Base-by-base conservation (phyloP, 2,113 vertebrate genomes). In the Anoura caudifer region DNA sequence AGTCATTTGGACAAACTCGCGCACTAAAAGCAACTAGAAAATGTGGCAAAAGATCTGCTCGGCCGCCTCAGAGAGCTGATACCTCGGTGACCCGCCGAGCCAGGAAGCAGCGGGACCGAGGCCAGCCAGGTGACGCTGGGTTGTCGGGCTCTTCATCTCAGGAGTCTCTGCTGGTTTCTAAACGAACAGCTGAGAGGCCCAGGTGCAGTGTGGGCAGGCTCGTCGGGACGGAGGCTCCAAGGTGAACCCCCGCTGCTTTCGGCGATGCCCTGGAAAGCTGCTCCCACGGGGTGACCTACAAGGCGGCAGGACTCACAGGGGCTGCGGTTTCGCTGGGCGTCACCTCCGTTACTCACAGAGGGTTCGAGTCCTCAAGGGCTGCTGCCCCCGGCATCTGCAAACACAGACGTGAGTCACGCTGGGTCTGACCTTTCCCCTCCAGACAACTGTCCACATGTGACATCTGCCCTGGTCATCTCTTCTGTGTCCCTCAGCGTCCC, bases 201-300 rank as follows among this genome's bases (percentile, higher is more conserved):
- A 59, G 47, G 1, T 56, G 47, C 28, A 17, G 5, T 28, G 2
- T 28, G 41, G 22, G 52, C 28, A 73, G 63, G 38, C 9, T 61
- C 33, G 4, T 36, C 9, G 14, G 7, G 7, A 47, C 3, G 47
- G 36, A 89, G 12, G 43, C 22, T n/a, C 14, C n/a, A 17, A 47
- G n/a, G 67, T 36, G 15, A 75, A 16, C 28, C n/a, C 9, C 17
- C 2, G 3, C 10, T 26, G 6, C 43, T 67, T 63, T 45, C 38
- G 33, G 2, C 17, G 36, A 16, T 15, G 24, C 26, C 19, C 80
- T 50, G n/a, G 54, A 75, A 69, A 87, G 12, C 50, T 82, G 31
- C 15, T 45, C 12, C 13, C 50, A 26, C 2, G 3, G 1, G 2
- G 33, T 28, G 41, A 61, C 3, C 14, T 22, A 8, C 15, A 12